Base-by-base conservation (phyloP, 2,797 vertebrate genomes). In the Anguilla marmorata region DNA sequence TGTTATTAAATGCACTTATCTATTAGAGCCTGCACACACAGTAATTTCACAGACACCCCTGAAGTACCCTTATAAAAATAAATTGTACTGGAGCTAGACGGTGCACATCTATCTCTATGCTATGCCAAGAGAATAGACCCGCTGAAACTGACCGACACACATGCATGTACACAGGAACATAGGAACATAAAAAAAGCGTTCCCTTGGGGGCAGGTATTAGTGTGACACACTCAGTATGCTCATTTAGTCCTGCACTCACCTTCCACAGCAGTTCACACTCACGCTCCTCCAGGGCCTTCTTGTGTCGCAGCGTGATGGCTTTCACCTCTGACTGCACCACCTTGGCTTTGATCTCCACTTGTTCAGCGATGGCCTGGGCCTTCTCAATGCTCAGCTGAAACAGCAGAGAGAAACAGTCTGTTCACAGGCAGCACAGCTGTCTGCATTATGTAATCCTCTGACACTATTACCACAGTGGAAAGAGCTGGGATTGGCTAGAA, bases 251-350 rank as follows among this genome's bases (percentile, higher is more conserved):
- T 63, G 80, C 37, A 60, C 92, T 90, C 94, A 99, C 99, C 98
- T 99, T 99, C 98, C 99, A 99, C 24, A 99, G 96, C 89, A 99
- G 97, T 93, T 99, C 98, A 88, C 98, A 98, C 91, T 99, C 98
- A 0, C 98, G 95, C 91, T 99, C 98, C 91, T 99, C 98, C 91
- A 99, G 94, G 54, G 98, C 98, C 92, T 99, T 99, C 95, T 97
- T 99, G 80, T 99, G 97, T 89, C 97, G 94, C 0, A 97, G 97
- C 0, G 98, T 97, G 58, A 99, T 98, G 0, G 98, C 97, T 93
- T 99, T 99, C 89, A 99, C 98, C 94, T 99, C 99, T 0, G 98
- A 96, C 94, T 99, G 98, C 9, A 99, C 97, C 93, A 99, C 97
- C 93, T 99, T 99, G 0, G 98, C 98, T 93, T 99, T 99, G 94